phyloP scores from a whole-genome alignment of 2,797 vertebrate genomes.

The Hoplostethus mediterraneus region DNA sequence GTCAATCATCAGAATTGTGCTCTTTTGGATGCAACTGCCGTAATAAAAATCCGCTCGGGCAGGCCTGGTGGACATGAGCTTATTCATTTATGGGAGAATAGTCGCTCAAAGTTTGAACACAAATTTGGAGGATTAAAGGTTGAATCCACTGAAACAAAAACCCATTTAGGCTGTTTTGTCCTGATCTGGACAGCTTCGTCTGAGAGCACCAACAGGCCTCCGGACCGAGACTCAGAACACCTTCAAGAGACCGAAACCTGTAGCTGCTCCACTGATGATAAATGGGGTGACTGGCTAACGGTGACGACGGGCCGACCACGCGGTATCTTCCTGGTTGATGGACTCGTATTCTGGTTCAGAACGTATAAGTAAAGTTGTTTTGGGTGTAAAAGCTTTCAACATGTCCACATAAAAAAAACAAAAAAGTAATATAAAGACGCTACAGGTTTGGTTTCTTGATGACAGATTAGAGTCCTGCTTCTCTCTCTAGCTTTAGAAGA shows the following conservation, averaged over 20 bases:
- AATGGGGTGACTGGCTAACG: not conserved
- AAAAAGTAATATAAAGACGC: slow-evolving; percentile 10
- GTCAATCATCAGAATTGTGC: slow-evolving; percentile 28
- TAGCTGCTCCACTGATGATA: not conserved
- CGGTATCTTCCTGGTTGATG: slow-evolving; percentile 5
- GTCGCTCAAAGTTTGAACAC: not conserved
- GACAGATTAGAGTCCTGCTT: slow-evolving; percentile 42
- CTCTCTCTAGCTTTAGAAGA: slow-evolving; percentile 18
- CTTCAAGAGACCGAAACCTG: not conserved
- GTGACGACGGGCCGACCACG: not conserved
- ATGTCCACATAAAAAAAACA: slow-evolving; percentile 7
- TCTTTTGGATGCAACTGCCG: not conserved
- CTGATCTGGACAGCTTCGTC: not conserved
- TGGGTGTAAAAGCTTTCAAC: slow-evolving; percentile 13
- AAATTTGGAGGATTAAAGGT: not conserved
- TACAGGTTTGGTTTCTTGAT: slow-evolving; percentile 34
- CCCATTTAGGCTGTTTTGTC: not conserved
- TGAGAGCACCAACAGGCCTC: not conserved
- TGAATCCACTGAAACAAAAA: not conserved
- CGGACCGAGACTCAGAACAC: not conserved
- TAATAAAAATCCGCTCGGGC: not conserved
- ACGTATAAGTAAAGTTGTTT: slow-evolving; percentile 12
- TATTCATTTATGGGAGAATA: slow-evolving; percentile 20
- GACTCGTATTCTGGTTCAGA: slow-evolving; percentile 13
- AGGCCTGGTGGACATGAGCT: not conserved